Conservation (phyloP, 2,888 invertebrate species). For the Nineta flava region DNA sequence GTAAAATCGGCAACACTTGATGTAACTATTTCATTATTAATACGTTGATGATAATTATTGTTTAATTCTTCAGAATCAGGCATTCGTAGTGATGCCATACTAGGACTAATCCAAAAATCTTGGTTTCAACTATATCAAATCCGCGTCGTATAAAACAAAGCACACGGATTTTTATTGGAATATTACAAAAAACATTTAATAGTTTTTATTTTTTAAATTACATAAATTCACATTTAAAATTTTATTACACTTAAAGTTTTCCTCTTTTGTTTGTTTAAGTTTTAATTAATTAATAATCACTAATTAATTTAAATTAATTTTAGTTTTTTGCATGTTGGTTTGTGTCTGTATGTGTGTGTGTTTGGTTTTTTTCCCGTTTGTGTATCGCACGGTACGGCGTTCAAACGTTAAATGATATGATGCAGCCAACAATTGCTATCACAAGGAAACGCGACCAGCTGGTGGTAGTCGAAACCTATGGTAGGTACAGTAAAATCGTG, state of each 20-base stretch:
- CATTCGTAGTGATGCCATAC: constrained; percentile 30
- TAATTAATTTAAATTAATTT: neutral
- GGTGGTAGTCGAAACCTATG: neutral
- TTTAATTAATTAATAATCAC: neutral
- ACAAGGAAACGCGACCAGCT: neutral
- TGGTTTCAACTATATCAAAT: too few relatives aligned
- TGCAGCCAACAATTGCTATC: neutral
- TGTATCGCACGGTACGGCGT: neutral
- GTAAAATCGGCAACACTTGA: neutral
- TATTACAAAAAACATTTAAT: too few relatives aligned
- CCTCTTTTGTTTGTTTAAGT: neutral
- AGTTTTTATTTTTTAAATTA: too few relatives aligned
- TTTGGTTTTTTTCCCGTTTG: neutral
- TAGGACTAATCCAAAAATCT: constrained; percentile 12
- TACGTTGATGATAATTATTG: constrained; percentile 23
- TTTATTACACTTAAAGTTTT: neutral
- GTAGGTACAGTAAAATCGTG: too few relatives aligned
- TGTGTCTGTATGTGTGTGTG: neutral
- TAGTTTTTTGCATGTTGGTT: neutral
- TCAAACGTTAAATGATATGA: neutral
- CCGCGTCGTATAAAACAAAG: too few relatives aligned
- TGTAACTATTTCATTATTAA: neutral
- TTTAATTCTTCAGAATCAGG: constrained; percentile 29
- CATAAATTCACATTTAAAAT: too few relatives aligned
- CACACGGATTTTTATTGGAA: too few relatives aligned